Evolutionary conservation across 1,140 invertebrate genomes (phyloP).

Genomic region (Drosophila micromelanica): DNA sequence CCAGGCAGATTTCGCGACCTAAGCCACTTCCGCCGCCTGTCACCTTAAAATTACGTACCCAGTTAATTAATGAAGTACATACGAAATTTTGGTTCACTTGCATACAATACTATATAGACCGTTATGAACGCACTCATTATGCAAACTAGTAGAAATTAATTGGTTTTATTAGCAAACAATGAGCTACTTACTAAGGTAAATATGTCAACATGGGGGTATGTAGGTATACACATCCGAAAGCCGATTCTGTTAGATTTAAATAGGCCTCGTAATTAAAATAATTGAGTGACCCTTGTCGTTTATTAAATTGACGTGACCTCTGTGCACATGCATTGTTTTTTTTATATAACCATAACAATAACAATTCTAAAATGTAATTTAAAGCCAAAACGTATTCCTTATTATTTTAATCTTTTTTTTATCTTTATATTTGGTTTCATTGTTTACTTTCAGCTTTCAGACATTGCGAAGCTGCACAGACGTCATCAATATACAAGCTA

Average conservation of each 20-base stretch:
- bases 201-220: background rate
- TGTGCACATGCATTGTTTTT: conserved; percentile 6
- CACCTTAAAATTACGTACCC: conserved; percentile 49
- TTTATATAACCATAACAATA: conserved; percentile 1
- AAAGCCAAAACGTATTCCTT: too few species aligned
- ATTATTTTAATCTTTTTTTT: conserved; percentile 1
- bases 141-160: conserved; percentile 63
- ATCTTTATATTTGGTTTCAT: conserved; percentile 11
- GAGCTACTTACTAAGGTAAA: conserved; percentile 34
- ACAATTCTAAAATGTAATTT: too few species aligned
- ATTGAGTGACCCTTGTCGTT: conserved; percentile 76
- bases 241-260: conserved; percentile 13
- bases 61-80: background rate
- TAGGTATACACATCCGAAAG: conserved; percentile 23
- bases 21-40: conserved; percentile 82
- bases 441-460: conserved; percentile 54
- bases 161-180: conserved; percentile 78
- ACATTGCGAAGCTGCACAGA: conserved; percentile 29
- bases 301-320: conserved; percentile 71
- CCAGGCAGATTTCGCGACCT: conserved; percentile 77
- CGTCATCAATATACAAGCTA: conserved; percentile 41
- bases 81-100: background rate
- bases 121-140: conserved; percentile 22
- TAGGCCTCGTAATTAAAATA: conserved; percentile 32
- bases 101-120: conserved; percentile 5